Conservation (phyloP, 2,888 invertebrate species). For the Lacanobia wlatinum region DNA sequence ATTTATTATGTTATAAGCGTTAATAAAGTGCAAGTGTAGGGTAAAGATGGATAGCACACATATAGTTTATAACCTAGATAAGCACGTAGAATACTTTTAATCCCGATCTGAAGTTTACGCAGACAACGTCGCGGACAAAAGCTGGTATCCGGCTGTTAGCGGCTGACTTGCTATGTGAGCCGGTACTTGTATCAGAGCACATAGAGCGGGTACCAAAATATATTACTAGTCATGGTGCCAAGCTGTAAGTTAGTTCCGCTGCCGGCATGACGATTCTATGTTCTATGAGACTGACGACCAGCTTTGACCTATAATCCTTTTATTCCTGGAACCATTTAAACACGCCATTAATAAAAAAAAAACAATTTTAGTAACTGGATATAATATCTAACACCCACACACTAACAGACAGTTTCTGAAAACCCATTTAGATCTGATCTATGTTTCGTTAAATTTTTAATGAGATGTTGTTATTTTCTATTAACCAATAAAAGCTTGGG, state of each 20-base stretch:
- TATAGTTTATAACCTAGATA: too few relatives aligned
- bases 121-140: too few relatives aligned
- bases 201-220: background rate
- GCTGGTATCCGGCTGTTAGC: too few relatives aligned
- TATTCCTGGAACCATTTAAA: slow-evolving; percentile 2
- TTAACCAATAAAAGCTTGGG: background rate
- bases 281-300: background rate
- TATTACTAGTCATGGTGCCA: too few relatives aligned
- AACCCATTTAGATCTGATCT: background rate
- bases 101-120: too few relatives aligned
- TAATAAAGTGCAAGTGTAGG: too few relatives aligned
- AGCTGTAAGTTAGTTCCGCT: background rate
- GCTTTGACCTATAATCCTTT: background rate
- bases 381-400: background rate
- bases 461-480: background rate
- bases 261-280: background rate
- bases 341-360: background rate
- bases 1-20: too few relatives aligned
- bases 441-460: background rate
- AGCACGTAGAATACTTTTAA: too few relatives aligned
- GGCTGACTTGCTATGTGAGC: too few relatives aligned
- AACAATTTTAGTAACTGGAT: background rate
- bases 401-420: background rate
- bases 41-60: too few relatives aligned
- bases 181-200: background rate